Evolutionary conservation across 2,888 invertebrate species (phyloP).

Genomic region (Ametastegia equiseti): DNA sequence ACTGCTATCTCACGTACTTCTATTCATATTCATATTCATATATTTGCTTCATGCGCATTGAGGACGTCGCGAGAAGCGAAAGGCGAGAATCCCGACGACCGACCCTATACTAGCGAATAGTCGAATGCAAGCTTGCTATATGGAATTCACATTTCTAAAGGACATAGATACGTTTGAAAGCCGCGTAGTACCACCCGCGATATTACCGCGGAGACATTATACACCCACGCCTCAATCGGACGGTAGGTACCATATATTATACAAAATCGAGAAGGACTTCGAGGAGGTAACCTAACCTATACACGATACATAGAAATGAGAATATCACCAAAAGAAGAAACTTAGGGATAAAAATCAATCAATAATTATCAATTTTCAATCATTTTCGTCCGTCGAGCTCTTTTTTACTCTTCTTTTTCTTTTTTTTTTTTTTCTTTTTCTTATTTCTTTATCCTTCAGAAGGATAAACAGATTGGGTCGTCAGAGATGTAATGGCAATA

Average conservation of each 20-base stretch:
- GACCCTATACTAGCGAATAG: slow-evolving; percentile 5
- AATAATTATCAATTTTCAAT: not conserved
- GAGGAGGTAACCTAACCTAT: too few species aligned
- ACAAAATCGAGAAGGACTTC: not conserved
- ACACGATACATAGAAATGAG: not conserved
- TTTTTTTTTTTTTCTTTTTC: not conserved
- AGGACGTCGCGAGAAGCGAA: slow-evolving; percentile 19
- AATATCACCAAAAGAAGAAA: not conserved
- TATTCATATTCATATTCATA: slow-evolving; percentile 30
- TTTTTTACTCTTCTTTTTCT: not conserved
- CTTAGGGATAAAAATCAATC: not conserved
- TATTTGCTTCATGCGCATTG: not conserved
- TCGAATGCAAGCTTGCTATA: slow-evolving; percentile 26
- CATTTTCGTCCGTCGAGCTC: not conserved
- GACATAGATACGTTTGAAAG: slow-evolving; percentile 39
- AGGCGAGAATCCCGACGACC: too few species aligned
- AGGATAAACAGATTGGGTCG: slow-evolving; percentile 16
- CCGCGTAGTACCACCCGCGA: not conserved
- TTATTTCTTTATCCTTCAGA: too few species aligned
- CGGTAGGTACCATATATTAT: not conserved
- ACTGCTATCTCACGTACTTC: not conserved
- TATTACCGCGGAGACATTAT: slow-evolving; percentile 19
- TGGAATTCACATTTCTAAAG: slow-evolving; percentile 43
- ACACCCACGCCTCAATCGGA: not conserved
- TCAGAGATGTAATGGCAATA: slow-evolving; percentile 17